Conservation (phyloP, 2,113 vertebrate species). For the Poicephalus meyeri region DNA sequence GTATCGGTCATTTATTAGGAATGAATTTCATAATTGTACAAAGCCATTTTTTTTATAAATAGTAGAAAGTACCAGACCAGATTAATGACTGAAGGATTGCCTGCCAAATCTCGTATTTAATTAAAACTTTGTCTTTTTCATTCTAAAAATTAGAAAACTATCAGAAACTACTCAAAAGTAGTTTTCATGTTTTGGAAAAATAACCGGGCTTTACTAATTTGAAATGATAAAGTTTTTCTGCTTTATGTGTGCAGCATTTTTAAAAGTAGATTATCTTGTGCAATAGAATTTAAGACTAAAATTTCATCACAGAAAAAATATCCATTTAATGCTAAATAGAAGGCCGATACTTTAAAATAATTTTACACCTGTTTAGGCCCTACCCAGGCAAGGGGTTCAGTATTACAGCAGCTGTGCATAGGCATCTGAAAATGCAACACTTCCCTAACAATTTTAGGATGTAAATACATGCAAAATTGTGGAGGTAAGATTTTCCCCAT, state of each 20-base stretch:
- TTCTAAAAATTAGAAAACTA: background rate
- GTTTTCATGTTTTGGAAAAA: background rate
- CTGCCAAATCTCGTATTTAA: conserved; percentile 55
- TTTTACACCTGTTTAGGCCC: background rate
- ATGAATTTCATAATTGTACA: conserved; percentile 54
- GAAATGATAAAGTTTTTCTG: background rate
- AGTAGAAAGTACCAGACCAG: conserved; percentile 23
- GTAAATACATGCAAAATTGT: background rate
- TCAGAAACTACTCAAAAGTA: background rate
- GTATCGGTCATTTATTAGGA: conserved; percentile 61
- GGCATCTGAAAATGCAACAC: background rate
- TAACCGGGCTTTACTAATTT: background rate
- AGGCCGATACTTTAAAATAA: background rate
- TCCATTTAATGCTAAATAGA: background rate
- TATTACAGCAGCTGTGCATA: background rate
- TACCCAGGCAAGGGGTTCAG: background rate
- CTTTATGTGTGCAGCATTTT: background rate
- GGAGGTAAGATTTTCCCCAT: background rate
- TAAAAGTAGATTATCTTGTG: background rate
- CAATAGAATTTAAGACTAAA: background rate
- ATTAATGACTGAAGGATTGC: conserved; percentile 38
- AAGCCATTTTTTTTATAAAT: conserved; percentile 57
- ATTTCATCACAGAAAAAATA: background rate
- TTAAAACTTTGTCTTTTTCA: conserved; percentile 47
- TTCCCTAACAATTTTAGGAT: background rate